Evolutionary conservation across 2,113 vertebrate genomes (phyloP).

Genomic region (Accipiter cooperii): DNA sequence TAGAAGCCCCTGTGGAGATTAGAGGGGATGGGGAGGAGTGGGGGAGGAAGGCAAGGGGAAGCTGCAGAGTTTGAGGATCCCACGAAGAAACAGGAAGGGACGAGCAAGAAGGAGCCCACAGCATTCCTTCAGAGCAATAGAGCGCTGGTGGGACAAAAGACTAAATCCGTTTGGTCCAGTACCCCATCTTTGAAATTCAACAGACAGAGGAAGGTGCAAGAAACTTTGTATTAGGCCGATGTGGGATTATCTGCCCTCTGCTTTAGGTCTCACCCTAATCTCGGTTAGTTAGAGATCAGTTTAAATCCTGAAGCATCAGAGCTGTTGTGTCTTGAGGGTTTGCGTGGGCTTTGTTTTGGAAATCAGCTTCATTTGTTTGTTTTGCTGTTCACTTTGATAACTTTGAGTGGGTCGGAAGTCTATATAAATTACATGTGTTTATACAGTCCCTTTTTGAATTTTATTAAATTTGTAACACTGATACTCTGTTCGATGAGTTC

Average conservation of each 20-base stretch:
- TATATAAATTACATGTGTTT: neutral
- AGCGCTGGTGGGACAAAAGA: neutral
- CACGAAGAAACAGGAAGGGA: neutral
- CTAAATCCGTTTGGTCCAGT: neutral
- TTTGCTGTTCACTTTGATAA: neutral
- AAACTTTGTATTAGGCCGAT: neutral
- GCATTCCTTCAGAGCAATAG: neutral
- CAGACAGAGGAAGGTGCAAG: neutral
- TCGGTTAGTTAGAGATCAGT: neutral
- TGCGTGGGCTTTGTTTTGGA: neutral
- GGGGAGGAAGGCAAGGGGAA: neutral
- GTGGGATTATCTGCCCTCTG: neutral
- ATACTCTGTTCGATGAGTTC: neutral
- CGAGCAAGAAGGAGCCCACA: neutral
- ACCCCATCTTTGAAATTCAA: neutral
- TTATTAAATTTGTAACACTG: neutral
- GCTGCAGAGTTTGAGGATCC: too few relatives aligned
- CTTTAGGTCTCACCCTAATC: neutral
- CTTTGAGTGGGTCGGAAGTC: neutral
- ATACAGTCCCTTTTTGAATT: neutral
- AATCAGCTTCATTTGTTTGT: neutral
- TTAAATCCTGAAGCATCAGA: slow-evolving; percentile 8
- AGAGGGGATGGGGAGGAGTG: neutral
- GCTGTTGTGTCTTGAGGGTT: neutral
- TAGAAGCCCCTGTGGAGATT: slow-evolving; percentile 22